These are phyloP conservation scores for Chymomyza fuscimana DNA, from an alignment of 2,888 invertebrate genomes.

Conservation along the genomic window DNA sequence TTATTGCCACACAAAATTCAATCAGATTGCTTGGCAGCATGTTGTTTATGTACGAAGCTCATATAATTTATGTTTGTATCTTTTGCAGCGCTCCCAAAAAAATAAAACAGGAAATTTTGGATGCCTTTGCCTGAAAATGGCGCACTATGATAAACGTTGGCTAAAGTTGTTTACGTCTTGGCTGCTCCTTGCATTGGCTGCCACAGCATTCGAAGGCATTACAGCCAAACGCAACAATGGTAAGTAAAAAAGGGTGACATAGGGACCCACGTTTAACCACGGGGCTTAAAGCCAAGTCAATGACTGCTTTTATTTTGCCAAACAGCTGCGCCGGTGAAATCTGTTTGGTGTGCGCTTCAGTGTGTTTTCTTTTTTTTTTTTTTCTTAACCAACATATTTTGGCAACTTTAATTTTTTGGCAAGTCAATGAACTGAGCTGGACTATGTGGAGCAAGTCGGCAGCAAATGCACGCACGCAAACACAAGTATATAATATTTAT, in stretches of 20 bases:
- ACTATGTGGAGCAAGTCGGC: constrained; percentile 52
- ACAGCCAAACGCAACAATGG: constrained; percentile 65
- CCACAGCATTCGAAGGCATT: constrained; percentile 43
- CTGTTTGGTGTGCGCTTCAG: neutral
- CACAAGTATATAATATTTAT: neutral
- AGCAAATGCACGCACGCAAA: neutral
- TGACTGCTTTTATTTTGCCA: constrained; percentile 35
- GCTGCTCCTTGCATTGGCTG: constrained; percentile 31
- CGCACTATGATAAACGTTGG: constrained; percentile 75
- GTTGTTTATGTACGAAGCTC: constrained; percentile 13
- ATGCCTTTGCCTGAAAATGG: constrained; percentile 66
- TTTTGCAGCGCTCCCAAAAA: constrained; percentile 45
- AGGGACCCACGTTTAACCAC: neutral
- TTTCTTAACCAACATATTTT: neutral
- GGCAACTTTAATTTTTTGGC: neutral
- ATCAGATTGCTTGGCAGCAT: neutral
- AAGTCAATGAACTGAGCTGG: constrained; percentile 56
- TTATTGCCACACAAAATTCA: neutral
- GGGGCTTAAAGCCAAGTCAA: constrained; percentile 36
- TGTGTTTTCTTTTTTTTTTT: constrained; percentile 6
- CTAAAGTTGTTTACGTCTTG: constrained; percentile 63
- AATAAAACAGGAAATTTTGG: constrained; percentile 42
- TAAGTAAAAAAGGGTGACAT: constrained; percentile 46
- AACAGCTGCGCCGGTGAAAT: constrained; percentile 5
- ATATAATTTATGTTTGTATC: constrained; percentile 45